A percentile compares a stretch with the other conserved stretches of the same genome.
Evolutionary conservation across 2,113 vertebrate genomes (phyloP).

Genomic region (Oryctolagus cuniculus): mOryCun1.1 NC_091443.1:4794001-4794500

Average conservation of each 20-base stretch:
- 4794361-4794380: slow-evolving; percentile 81
- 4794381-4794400: neutral
- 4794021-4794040: neutral
- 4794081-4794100: neutral
- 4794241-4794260: neutral
- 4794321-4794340: slow-evolving; percentile 90
- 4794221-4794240: fast-evolving
- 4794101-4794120: neutral
- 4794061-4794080: neutral
- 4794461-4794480: neutral
- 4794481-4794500: slow-evolving; percentile 45
- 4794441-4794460: neutral
- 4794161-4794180: slow-evolving; percentile 20
- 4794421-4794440: neutral
- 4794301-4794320: slow-evolving; percentile 88
- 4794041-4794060: neutral
- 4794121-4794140: neutral
- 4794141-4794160: neutral
- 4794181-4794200: fast-evolving
- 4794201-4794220: neutral
- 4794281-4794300: slow-evolving; percentile 86
- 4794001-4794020: neutral
- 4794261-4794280: slow-evolving; percentile 80
- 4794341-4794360: slow-evolving; percentile 87
- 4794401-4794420: slow-evolving; percentile 75